Evolutionary conservation across 2,113 vertebrate genomes (phyloP).

Genomic region (Progne subis): DNA sequence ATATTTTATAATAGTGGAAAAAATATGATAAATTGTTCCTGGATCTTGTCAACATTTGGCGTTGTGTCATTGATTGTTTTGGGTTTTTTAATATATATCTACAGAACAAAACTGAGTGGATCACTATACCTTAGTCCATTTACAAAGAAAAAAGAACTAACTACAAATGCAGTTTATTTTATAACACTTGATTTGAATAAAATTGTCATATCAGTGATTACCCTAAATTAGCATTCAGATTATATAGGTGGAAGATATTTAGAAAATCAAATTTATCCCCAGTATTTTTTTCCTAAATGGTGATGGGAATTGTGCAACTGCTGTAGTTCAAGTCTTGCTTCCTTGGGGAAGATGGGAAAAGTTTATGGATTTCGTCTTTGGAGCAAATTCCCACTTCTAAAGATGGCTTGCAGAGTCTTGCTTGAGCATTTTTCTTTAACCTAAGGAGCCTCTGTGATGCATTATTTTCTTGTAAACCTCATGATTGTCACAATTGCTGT

Average conservation of each 20-base stretch:
- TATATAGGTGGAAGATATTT: background rate
- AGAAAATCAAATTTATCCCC: background rate
- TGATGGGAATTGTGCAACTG: background rate
- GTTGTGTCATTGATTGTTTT: background rate
- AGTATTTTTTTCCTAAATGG: background rate
- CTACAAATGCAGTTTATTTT: background rate
- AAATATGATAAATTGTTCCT: background rate
- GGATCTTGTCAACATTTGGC: background rate
- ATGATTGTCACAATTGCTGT: background rate
- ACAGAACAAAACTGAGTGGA: background rate
- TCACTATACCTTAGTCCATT: background rate
- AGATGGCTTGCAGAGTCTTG: background rate
- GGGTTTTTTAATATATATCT: background rate
- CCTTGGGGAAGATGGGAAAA: background rate
- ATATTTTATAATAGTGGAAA: background rate
- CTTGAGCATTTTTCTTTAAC: background rate
- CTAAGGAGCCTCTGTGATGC: background rate
- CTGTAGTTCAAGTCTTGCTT: background rate
- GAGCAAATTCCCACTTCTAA: background rate
- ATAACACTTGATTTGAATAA: background rate
- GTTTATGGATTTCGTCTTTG: background rate
- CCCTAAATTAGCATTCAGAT: background rate
- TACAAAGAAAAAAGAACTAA: background rate
- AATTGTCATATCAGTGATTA: background rate
- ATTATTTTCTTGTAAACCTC: background rate